Evolutionary conservation across 2,888 invertebrate genomes (phyloP).

Genomic region (Pasiphila rectangulata): DNA sequence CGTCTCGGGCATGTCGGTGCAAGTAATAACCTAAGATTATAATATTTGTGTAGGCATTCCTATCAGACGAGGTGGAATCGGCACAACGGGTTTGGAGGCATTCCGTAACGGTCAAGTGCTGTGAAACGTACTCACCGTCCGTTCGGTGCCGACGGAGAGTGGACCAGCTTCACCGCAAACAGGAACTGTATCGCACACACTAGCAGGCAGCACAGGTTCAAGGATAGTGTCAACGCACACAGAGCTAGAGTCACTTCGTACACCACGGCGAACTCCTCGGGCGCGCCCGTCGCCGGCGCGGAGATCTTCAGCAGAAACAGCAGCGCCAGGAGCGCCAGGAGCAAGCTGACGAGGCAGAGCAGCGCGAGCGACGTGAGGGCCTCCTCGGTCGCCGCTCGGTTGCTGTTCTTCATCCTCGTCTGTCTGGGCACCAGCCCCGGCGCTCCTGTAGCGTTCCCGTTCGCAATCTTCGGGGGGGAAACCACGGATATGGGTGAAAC

Average conservation of each 20-base stretch:
- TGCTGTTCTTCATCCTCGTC: constrained; percentile 56
- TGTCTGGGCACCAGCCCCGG: constrained; percentile 45
- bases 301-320: constrained; percentile 93
- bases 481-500: constrained; percentile 56
- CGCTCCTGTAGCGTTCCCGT: constrained; percentile 81
- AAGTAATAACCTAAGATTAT: constrained; percentile 53
- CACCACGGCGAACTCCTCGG: constrained; percentile 92
- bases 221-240: constrained; percentile 91
- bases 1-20: constrained; percentile 37
- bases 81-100: constrained; percentile 57
- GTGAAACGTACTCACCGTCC: constrained; percentile 75
- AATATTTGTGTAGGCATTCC: constrained; percentile 53
- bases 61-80: constrained; percentile 37
- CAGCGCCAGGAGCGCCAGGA: constrained; percentile 90
- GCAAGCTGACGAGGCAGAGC: constrained; percentile 90
- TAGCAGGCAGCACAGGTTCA: constrained; percentile 94
- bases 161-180: constrained; percentile 94
- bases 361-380: constrained; percentile 92
- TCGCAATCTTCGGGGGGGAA: constrained; percentile 72
- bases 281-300: constrained; percentile 81
- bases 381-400: constrained; percentile 80
- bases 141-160: constrained; percentile 90
- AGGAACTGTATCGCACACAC: constrained; percentile 97
- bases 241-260: constrained; percentile 95
- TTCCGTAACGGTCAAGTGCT: constrained; percentile 40